Conservation (phyloP, 2,113 vertebrate species). For the Sula dactylatra region DNA sequence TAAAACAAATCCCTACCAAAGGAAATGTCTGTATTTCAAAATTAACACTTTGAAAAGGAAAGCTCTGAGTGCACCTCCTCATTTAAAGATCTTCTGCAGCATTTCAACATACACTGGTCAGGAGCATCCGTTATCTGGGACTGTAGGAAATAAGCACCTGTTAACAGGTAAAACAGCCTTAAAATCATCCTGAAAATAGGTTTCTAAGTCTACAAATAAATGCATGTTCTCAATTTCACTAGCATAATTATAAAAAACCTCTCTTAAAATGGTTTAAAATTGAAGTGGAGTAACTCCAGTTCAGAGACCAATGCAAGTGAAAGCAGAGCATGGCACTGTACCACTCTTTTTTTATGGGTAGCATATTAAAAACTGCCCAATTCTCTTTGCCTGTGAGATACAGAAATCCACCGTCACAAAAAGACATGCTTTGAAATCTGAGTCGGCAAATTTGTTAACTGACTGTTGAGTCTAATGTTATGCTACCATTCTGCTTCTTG, state of each 20-base stretch:
- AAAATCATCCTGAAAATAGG: neutral
- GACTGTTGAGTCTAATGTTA: conserved; percentile 83
- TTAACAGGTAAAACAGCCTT: neutral
- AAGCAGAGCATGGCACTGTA: neutral
- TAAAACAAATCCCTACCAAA: conserved; percentile 18
- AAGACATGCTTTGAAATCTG: conserved; percentile 70
- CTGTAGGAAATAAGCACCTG: neutral
- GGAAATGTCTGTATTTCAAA: neutral
- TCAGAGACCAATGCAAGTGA: neutral
- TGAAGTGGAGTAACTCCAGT: neutral
- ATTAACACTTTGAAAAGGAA: neutral
- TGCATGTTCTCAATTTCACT: neutral
- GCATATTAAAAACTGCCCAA: neutral
- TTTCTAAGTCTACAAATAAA: neutral
- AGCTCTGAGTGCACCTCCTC: neutral
- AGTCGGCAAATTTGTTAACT: conserved; percentile 82
- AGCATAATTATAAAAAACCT: neutral
- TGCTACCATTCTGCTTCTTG: conserved; percentile 81
- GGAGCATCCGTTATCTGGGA: neutral
- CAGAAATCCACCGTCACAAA: conserved; percentile 59
- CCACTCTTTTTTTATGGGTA: neutral
- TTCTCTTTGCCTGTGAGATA: neutral
- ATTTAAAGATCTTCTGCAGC: neutral
- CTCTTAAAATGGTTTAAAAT: neutral
- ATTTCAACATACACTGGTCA: neutral